Evolutionary conservation across 2,888 invertebrate species (phyloP), one percentile per base, ranked within the genome.

Genomic region (Tortricodes alternella): DNA sequence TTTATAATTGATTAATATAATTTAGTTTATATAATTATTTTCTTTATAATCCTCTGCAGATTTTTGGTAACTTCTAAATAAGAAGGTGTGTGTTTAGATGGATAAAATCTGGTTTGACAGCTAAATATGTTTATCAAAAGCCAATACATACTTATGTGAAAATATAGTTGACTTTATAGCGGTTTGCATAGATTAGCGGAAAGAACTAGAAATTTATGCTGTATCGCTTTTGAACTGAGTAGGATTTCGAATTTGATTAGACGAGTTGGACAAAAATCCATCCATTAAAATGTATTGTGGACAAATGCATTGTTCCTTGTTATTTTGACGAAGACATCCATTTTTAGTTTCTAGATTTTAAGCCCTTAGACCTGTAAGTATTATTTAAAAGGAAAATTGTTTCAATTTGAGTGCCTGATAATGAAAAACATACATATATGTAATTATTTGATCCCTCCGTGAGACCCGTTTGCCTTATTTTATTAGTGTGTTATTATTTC

Each of bases 391-490:
- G 61, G 60, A 59, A 62, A 80, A 80, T 83, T 61, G 61, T 84
- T 83, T 85, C 78, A 82, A 87, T 88, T 86, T 84, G 74, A 87
- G 89, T 89, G 89, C 88, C 89, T 89, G 78, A 79, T 55, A 48
- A 32, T 53, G 18, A 41, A 41, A 55, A 16, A 32, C 35, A 52
- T 52, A 44, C 29, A 44, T 35, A 80, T 71, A 74, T 53, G 56
- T 74, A 80, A 80, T 85, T 85, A 66, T 85, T 89, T 84, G 72
- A 71, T 88, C 89, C 89, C 89, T 89, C 89, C 89, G 85, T 73
- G 67, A 79, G 60, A 80, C 78, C 85, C 78, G 64, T 85, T 82
- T 84, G 89, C 89, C 89, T 90, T 90, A 90, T 89, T 89, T 89
- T 87, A 80, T 83, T 87, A 88, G 87, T 70, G 58, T 72, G 61